Percentiles rank a stretch among this genome's conserved stretches.
Conservation (phyloP, 1,140 invertebrate genomes). For the Drosophila setifemur region DNA sequence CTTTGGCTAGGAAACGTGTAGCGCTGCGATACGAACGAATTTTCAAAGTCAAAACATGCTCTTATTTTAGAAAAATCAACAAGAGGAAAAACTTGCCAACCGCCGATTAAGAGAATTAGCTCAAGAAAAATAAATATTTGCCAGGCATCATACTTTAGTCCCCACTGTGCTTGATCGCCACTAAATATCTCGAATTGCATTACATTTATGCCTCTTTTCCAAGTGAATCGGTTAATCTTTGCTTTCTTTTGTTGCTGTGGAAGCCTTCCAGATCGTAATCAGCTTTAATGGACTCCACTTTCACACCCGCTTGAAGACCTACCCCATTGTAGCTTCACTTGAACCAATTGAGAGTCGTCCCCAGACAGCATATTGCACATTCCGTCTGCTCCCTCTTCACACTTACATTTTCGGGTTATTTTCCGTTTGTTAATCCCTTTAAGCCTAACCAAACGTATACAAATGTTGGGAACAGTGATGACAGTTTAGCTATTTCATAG, state of each 20-base stretch:
- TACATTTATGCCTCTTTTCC: constrained; percentile 5
- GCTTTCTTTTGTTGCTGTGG: neutral
- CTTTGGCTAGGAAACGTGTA: constrained; percentile 1
- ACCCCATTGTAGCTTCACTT: constrained; percentile 37
- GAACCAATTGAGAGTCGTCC: constrained; percentile 24
- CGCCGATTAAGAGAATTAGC: too few species aligned
- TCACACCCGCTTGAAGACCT: constrained; percentile 20
- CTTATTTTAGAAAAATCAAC: too few species aligned
- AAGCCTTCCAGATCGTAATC: constrained; percentile 21
- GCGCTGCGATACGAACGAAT: neutral
- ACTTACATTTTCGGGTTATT: constrained; percentile 30
- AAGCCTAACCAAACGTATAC: constrained; percentile 15
- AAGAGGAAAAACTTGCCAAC: neutral
- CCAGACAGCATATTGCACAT: constrained; percentile 10
- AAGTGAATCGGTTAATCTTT: constrained; percentile 11
- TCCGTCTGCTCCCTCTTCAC: neutral
- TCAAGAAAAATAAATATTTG: neutral
- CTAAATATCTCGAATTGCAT: constrained; percentile 5
- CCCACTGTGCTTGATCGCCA: neutral
- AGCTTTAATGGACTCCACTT: constrained; percentile 22
- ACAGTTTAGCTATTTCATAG: too few species aligned
- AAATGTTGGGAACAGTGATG: too few species aligned
- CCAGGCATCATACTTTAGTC: neutral
- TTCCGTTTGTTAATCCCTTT: constrained; percentile 42
- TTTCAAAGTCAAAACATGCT: neutral